Conservation (phyloP, 2,888 invertebrate genomes). For the Chrysotoxum bicinctum region DNA sequence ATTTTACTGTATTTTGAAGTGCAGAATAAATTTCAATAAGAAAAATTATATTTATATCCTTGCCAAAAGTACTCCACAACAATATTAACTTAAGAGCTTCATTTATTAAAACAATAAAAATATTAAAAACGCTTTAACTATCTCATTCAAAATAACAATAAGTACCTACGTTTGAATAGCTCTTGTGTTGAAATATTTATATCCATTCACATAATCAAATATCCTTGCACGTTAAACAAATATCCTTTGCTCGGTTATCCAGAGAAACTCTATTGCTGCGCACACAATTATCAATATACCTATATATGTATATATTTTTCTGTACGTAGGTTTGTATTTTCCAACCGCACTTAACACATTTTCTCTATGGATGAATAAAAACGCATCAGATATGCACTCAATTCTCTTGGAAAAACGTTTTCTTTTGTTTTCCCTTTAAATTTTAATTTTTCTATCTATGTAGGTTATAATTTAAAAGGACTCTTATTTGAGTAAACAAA, state of each 20-base stretch:
- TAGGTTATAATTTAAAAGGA: conserved; percentile 42
- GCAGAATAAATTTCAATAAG: too few species aligned
- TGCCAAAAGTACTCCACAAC: background rate
- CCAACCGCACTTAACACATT: conserved; percentile 17
- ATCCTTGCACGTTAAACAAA: conserved; percentile 30
- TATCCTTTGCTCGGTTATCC: conserved; percentile 57
- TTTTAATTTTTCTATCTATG: background rate
- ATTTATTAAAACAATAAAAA: background rate
- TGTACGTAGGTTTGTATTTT: background rate
- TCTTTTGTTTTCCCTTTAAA: conserved; percentile 10
- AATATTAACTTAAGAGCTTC: background rate
- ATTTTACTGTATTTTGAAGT: too few species aligned
- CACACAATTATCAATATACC: background rate
- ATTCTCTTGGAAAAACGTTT: conserved; percentile 20
- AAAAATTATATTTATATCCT: background rate
- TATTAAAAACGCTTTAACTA: too few species aligned
- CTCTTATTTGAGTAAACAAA: conserved; percentile 36
- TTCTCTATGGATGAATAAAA: background rate
- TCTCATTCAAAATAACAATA: background rate
- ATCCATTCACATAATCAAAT: conserved; percentile 37
- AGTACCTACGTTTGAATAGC: background rate
- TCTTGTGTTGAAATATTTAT: conserved; percentile 19
- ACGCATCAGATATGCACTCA: conserved; percentile 41
- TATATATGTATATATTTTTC: background rate
- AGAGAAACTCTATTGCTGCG: conserved; percentile 24